Evolutionary conservation across 2,888 invertebrate genomes (phyloP), one percentile per base, ranked within the genome.

Genomic region (Griposia aprilina): DNA sequence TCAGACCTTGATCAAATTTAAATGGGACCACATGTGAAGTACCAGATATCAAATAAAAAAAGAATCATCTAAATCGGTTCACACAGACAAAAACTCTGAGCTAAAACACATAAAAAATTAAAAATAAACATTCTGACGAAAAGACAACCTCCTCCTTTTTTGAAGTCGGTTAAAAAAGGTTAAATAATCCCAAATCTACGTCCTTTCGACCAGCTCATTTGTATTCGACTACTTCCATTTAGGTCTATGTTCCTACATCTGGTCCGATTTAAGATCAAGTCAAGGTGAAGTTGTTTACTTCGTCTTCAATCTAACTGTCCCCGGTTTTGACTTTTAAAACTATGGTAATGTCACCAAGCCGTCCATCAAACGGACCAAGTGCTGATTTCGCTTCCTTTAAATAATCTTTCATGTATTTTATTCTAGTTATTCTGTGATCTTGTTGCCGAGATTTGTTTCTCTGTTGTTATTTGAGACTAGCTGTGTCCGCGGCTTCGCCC

Each of bases 241-340:
- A 89, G 87, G 89, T 91, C 89, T 79, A 80, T 84, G 83, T 86
- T 85, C 90, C 90, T 90, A 87, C 85, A 71, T 88, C 67, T 84
- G 85, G 90, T 92, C 89, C 80, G 87, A 81, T 78, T 78, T 81
- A 87, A 82, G 74, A 82, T 82, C 77, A 77, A 89, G 90, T 91
- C 93, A 94, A 94, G 94, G 94, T 94, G 92, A 94, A 93, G 89
- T 93, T 95, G 95, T 96, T 96, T 95, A 95, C 94, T 90, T 90
- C 91, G 80, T 76, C 50, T 86, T 85, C 83, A 87, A 88, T 83
- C 78, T 87, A 87, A 91, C 90, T 90, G 93, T 93, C 86, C 92
- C 89, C 89, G 85, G 88, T 92, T 92, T 92, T 93, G 90, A 93
- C 90, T 94, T 95, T 92, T 90, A 92, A 95, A 95, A 90, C 91